phyloP scores from a whole-genome alignment of 1,140 invertebrate species.

The Drosophila bifasciata region DNA sequence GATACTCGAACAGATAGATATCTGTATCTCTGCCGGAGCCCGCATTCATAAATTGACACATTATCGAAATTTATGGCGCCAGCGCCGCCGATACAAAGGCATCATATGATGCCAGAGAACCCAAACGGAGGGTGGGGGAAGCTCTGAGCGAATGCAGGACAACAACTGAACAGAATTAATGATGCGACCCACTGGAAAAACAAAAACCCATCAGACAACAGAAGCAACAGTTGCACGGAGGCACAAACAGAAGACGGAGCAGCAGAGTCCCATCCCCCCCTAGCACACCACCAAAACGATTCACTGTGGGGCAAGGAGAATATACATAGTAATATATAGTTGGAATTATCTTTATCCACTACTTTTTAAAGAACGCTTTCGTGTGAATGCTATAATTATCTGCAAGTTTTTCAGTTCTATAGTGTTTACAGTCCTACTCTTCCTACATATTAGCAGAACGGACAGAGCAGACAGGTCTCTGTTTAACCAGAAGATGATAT shows the following conservation, averaged over 20 bases:
- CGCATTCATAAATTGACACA: slow-evolving; percentile 81
- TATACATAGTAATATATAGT: too few species aligned
- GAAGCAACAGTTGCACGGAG: slow-evolving; percentile 71
- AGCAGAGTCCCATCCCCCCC: slow-evolving; percentile 36
- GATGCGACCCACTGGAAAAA: slow-evolving; percentile 72
- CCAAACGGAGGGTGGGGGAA: background rate
- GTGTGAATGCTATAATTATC: too few species aligned
- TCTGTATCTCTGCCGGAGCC: slow-evolving; percentile 24
- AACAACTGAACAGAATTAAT: slow-evolving; percentile 80
- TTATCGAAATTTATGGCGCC: slow-evolving; percentile 77
- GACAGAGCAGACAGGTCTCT: too few species aligned
- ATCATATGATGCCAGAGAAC: slow-evolving; percentile 59
- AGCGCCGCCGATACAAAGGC: slow-evolving; percentile 57
- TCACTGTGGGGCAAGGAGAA: slow-evolving; percentile 5
- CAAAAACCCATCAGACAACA: slow-evolving; percentile 39
- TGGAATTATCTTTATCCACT: too few species aligned
- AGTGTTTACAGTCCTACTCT: too few species aligned
- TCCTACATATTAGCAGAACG: too few species aligned
- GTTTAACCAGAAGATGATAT: too few species aligned
- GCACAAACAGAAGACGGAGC: slow-evolving; percentile 3
- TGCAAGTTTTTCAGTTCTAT: too few species aligned
- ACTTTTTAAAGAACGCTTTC: too few species aligned
- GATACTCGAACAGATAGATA: slow-evolving; percentile 24
- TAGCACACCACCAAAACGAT: slow-evolving; percentile 16
- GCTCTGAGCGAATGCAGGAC: slow-evolving; percentile 52